A percentile compares a stretch with the other conserved stretches of the same genome.
Evolutionary conservation across 2,113 vertebrate genomes (phyloP).

Genomic region (Opisthocomus hoazin): DNA sequence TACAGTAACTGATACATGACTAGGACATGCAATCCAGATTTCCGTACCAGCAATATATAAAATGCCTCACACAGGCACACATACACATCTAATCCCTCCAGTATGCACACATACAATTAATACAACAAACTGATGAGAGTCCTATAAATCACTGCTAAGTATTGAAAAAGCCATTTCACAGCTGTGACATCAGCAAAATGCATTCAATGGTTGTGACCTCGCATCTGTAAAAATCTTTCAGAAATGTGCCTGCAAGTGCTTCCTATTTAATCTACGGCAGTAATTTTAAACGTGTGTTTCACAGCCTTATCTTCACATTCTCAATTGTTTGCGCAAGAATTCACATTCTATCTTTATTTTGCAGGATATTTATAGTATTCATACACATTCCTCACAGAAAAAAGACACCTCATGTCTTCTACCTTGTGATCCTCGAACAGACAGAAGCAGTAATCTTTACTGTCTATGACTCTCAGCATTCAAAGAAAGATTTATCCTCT

Average conservation of each 20-base stretch:
- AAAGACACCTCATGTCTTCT: neutral
- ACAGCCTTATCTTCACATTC: neutral
- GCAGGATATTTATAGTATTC: neutral
- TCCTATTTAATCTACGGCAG: neutral
- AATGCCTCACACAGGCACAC: neutral
- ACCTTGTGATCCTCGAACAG: neutral
- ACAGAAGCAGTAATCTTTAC: neutral
- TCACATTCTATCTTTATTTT: neutral
- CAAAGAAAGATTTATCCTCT: neutral
- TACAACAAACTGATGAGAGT: neutral
- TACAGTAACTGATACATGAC: neutral
- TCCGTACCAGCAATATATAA: neutral
- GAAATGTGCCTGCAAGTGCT: neutral
- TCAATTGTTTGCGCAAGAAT: neutral
- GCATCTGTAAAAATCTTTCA: conserved; percentile 26
- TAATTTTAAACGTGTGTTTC: neutral
- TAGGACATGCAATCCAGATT: neutral
- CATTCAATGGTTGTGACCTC: neutral
- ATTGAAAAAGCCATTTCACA: conserved; percentile 15
- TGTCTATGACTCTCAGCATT: neutral
- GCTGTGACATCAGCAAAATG: conserved; percentile 53
- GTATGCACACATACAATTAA: neutral
- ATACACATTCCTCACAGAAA: neutral
- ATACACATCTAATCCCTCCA: neutral
- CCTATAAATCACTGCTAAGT: conserved; percentile 11